phyloP scores from a whole-genome alignment of 1,140 invertebrate genomes.

The Bombyx mori region DNA sequence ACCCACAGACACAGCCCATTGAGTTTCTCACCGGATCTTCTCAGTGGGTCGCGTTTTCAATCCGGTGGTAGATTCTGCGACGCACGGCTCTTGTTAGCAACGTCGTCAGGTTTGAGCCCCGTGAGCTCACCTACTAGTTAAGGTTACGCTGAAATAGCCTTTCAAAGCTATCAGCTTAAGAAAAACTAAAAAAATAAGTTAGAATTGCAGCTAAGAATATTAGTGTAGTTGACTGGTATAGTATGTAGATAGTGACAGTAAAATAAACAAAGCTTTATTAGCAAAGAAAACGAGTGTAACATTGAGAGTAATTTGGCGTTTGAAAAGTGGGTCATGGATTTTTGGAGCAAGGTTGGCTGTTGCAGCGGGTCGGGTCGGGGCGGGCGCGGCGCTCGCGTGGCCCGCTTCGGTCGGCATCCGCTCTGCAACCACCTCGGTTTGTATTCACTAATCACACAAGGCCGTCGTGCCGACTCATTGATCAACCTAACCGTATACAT shows the following conservation, averaged over 20 bases:
- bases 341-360: slow-evolving; percentile 59
- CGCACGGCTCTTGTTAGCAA: no score
- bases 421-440: slow-evolving; percentile 39
- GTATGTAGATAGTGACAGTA: neutral
- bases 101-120: no score
- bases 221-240: no score
- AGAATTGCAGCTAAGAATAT: no score
- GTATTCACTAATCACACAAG: slow-evolving; percentile 56
- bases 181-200: no score
- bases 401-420: slow-evolving; percentile 46
- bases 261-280: neutral
- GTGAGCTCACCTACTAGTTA: no score
- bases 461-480: slow-evolving; percentile 49
- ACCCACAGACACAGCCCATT: no score
- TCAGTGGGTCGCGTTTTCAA: no score
- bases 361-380: slow-evolving; percentile 26
- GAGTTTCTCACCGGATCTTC: no score
- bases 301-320: slow-evolving; percentile 51
- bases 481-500: slow-evolving; percentile 43
- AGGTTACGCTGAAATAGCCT: no score
- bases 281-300: slow-evolving; percentile 17
- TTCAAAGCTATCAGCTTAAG: no score
- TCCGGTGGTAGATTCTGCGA: no score
- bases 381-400: slow-evolving; percentile 31
- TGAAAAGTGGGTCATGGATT: slow-evolving; percentile 61